Evolutionary conservation across 2,113 vertebrate genomes (phyloP).

Genomic region (Oryzias celebensis): DNA sequence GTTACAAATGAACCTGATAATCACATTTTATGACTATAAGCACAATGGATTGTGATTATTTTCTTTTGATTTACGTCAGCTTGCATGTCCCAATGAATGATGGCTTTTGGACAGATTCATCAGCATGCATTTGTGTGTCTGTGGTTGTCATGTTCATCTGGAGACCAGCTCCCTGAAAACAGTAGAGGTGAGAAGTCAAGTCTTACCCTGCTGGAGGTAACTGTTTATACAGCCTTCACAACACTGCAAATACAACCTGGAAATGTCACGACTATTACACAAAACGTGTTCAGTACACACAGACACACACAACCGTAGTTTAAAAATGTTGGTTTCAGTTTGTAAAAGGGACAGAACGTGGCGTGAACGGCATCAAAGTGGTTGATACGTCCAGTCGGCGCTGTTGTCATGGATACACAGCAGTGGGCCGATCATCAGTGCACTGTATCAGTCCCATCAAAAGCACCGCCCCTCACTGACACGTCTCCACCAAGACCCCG

Average conservation of each 20-base stretch:
- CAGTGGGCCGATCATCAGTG: not conserved
- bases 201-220: slow-evolving; percentile 90
- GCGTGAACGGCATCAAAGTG: too few relatives aligned
- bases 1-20: too few relatives aligned
- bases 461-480: not conserved
- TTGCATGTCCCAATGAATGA: too few relatives aligned
- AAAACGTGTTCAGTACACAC: slow-evolving; percentile 36
- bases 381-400: too few relatives aligned
- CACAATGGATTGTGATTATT: too few relatives aligned
- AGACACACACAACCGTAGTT: not conserved
- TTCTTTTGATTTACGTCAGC: too few relatives aligned
- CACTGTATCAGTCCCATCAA: not conserved
- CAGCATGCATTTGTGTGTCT: not conserved
- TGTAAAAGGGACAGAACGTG: too few relatives aligned
- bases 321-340: too few relatives aligned
- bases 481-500: not conserved
- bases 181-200: slow-evolving; percentile 83
- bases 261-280: slow-evolving; percentile 76
- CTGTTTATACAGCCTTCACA: slow-evolving; percentile 79
- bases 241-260: slow-evolving; percentile 78
- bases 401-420: too few relatives aligned
- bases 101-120: not conserved
- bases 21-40: too few relatives aligned
- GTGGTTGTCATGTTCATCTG: not conserved
- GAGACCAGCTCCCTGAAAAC: slow-evolving; percentile 65